Evolutionary conservation across 2,797 vertebrate genomes (phyloP).

Genomic region (Coregonus suidteri): DNA sequence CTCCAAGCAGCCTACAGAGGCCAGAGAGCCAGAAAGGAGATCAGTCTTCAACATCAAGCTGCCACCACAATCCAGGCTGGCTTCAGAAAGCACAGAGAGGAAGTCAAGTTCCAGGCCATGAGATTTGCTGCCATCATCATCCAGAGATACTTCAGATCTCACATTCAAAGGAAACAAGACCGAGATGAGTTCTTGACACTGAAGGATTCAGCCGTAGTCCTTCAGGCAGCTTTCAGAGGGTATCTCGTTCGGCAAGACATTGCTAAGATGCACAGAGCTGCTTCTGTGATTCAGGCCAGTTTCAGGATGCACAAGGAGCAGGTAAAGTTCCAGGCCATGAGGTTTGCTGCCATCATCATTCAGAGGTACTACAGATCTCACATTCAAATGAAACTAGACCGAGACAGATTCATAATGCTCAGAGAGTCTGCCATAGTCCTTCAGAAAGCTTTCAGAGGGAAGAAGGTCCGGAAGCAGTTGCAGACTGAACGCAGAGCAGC

Average conservation of each 20-base stretch:
- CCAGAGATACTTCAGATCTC: slow-evolving; percentile 65
- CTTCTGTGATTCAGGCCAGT: slow-evolving; percentile 55
- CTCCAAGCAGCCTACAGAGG: slow-evolving; percentile 70
- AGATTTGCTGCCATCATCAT: slow-evolving; percentile 66
- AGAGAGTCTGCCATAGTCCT: slow-evolving; percentile 53
- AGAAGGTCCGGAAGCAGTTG: background rate
- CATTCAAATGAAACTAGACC: slow-evolving; percentile 34
- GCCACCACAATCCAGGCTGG: slow-evolving; percentile 69
- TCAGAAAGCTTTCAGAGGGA: slow-evolving; percentile 53
- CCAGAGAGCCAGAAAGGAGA: slow-evolving; percentile 45
- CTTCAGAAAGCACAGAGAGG: slow-evolving; percentile 65
- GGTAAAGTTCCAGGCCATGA: slow-evolving; percentile 69
- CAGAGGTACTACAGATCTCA: slow-evolving; percentile 64
- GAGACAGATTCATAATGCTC: slow-evolving; percentile 42
- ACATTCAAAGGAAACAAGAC: slow-evolving; percentile 33
- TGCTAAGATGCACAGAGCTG: slow-evolving; percentile 43
- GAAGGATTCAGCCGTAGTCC: slow-evolving; percentile 29
- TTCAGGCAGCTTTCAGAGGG: slow-evolving; percentile 68
- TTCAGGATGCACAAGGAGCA: slow-evolving; percentile 51
- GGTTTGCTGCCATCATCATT: slow-evolving; percentile 66
- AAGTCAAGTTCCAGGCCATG: slow-evolving; percentile 69
- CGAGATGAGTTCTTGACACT: background rate
- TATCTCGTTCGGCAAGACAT: slow-evolving; percentile 22
- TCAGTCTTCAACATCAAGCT: slow-evolving; percentile 47
- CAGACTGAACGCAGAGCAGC: background rate